Conservation (phyloP, 2,888 invertebrate species). For the Exephanes ischioxanthus region DNA sequence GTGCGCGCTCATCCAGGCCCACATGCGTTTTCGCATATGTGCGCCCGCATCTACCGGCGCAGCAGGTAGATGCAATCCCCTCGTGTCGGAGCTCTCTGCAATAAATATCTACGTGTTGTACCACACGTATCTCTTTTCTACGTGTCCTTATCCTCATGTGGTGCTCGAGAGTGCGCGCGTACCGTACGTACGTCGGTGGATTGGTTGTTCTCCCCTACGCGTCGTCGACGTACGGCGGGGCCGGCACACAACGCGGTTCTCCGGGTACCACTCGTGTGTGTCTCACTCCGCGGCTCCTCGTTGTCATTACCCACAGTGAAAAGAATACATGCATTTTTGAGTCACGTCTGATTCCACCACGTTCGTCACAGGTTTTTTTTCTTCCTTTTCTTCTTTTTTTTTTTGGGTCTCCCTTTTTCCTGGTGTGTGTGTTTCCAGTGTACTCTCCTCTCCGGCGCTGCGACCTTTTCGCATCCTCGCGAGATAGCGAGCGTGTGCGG, state of each 20-base stretch:
- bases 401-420: not conserved
- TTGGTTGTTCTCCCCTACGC: conserved; percentile 21
- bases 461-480: conserved; percentile 36
- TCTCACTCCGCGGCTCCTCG: conserved; percentile 11
- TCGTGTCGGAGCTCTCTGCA: not conserved
- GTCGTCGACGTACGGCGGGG: not conserved
- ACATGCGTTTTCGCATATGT: not conserved
- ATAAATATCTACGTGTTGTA: conserved; percentile 10
- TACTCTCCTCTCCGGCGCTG: conserved; percentile 17
- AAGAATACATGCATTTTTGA: conserved; percentile 55
- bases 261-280: not conserved
- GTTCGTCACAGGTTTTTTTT: conserved; percentile 8
- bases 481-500: conserved; percentile 1
- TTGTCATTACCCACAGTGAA: conserved; percentile 57
- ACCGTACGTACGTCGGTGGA: not conserved
- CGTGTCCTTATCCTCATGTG: conserved; percentile 4
- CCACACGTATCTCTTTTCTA: not conserved
- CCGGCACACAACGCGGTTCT: conserved; percentile 30
- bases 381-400: conserved; percentile 15
- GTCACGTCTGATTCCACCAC: conserved; percentile 51
- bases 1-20: not conserved
- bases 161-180: conserved; percentile 31
- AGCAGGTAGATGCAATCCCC: not conserved
- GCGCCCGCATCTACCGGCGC: not conserved
- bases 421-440: conserved; percentile 29